Percentiles rank a stretch among this genome's conserved stretches.
phyloP scores from a whole-genome alignment of 1,140 invertebrate genomes.

The Atopsyche davidsoni region DNA sequence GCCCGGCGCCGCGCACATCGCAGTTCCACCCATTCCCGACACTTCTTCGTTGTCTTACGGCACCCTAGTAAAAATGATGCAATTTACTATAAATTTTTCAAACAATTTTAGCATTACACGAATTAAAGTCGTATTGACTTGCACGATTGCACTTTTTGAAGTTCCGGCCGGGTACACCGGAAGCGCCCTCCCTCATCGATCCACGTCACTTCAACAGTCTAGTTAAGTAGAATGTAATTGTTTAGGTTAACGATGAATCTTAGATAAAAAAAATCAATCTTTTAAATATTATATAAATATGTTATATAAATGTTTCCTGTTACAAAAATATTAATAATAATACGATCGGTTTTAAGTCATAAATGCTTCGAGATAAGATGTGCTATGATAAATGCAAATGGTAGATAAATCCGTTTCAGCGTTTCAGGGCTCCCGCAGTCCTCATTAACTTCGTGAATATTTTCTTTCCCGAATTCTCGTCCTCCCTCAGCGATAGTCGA shows the following conservation, averaged over 20 bases:
- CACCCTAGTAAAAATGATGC: too few species aligned
- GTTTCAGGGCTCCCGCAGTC: too few species aligned
- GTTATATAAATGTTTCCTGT: slow-evolving; percentile 55
- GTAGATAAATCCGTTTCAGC: slow-evolving; percentile 6
- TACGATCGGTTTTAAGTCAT: slow-evolving; percentile 27
- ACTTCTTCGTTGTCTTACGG: too few species aligned
- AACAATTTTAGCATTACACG: too few species aligned
- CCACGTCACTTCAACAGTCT: slow-evolving; percentile 14
- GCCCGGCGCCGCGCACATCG: slow-evolving; percentile 13
- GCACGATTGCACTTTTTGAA: too few species aligned
- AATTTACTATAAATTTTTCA: too few species aligned
- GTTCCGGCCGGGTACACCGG: too few species aligned
- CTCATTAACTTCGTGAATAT: too few species aligned
- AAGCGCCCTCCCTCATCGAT: not conserved
- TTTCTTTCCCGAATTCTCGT: too few species aligned
- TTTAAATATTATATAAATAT: slow-evolving; percentile 54
- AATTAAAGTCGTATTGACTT: too few species aligned
- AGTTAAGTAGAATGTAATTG: slow-evolving; percentile 29
- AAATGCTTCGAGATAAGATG: slow-evolving; percentile 23
- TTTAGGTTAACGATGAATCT: slow-evolving; percentile 34
- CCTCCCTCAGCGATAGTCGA: too few species aligned
- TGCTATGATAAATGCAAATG: slow-evolving; percentile 4
- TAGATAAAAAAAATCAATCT: slow-evolving; percentile 48
- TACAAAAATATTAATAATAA: slow-evolving; percentile 52
- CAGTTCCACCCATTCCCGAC: too few species aligned